Conservation (phyloP, 2,113 vertebrate species). For the Bufo gargarizans region DNA sequence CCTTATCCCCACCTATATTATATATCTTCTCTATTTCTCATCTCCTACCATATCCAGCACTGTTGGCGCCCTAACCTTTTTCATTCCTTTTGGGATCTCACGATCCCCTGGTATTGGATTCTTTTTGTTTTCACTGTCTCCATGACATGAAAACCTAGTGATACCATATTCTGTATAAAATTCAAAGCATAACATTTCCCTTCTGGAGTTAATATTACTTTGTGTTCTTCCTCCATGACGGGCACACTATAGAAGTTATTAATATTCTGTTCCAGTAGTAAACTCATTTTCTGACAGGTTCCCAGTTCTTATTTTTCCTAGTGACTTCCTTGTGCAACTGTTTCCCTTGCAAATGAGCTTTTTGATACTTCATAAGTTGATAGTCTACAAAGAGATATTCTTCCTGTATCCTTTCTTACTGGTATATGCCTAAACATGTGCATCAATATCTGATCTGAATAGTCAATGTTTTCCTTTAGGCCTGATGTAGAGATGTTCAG, state of each 20-base stretch:
- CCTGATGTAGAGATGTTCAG: not conserved
- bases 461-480: not conserved
- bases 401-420: not conserved
- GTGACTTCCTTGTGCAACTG: not conserved
- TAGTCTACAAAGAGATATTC: conserved; percentile 7
- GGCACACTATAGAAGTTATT: not conserved
- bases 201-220: not conserved
- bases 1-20: too few relatives aligned
- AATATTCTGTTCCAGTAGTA: conserved; percentile 9
- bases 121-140: too few relatives aligned
- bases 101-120: too few relatives aligned
- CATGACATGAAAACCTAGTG: too few relatives aligned
- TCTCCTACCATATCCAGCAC: too few relatives aligned
- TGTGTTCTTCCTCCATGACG: not conserved
- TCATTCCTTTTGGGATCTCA: too few relatives aligned
- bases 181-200: not conserved
- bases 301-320: not conserved
- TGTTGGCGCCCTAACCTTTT: too few relatives aligned
- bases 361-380: conserved; percentile 15
- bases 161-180: not conserved
- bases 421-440: conserved; percentile 35
- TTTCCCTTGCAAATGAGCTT: conserved; percentile 16
- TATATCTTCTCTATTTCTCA: too few relatives aligned
- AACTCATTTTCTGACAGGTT: not conserved
- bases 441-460: conserved; percentile 17